These are phyloP conservation scores for Unio pictorum DNA, from an alignment of 2,888 invertebrate genomes.

Conservation along the genomic window DNA sequence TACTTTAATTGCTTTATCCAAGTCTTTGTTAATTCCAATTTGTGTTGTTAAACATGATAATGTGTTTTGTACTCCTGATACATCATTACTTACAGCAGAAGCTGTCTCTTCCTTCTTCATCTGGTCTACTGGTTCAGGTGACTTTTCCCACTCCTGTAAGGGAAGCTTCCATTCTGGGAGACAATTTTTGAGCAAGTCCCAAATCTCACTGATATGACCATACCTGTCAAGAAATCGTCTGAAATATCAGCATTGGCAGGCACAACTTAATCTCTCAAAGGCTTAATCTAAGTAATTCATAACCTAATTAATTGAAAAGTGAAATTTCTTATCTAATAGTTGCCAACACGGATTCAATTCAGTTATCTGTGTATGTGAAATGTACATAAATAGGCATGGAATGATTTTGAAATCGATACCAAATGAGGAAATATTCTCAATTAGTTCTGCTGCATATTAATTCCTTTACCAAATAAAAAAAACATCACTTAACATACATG, in stretches of 20 bases:
- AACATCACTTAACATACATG: too few species aligned
- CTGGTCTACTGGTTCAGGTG: conserved; percentile 35
- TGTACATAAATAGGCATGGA: too few species aligned
- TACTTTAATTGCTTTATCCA: too few species aligned
- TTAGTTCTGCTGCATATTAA: too few species aligned
- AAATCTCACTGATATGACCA: conserved; percentile 65
- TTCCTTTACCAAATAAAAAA: too few species aligned
- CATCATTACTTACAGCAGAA: conserved; percentile 32
- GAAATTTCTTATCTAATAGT: too few species aligned
- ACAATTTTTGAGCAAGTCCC: conserved; percentile 63
- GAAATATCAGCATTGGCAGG: conserved; percentile 8
- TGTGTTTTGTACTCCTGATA: not conserved
- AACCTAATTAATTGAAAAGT: too few species aligned
- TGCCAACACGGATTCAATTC: too few species aligned
- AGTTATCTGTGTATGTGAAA: too few species aligned
- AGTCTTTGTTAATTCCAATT: not conserved
- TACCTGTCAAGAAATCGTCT: conserved; percentile 39
- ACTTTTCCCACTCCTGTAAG: conserved; percentile 60
- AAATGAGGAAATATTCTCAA: too few species aligned
- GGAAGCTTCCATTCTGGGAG: conserved; percentile 70
- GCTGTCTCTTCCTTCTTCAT: conserved; percentile 45
- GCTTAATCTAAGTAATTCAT: too few species aligned
- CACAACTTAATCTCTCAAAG: conserved; percentile 2
- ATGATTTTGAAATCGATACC: too few species aligned
- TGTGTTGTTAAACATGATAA: not conserved